These are phyloP conservation scores for Trachemys scripta DNA, from an alignment of 2,113 vertebrate genomes.

Conservation along the genomic window DNA sequence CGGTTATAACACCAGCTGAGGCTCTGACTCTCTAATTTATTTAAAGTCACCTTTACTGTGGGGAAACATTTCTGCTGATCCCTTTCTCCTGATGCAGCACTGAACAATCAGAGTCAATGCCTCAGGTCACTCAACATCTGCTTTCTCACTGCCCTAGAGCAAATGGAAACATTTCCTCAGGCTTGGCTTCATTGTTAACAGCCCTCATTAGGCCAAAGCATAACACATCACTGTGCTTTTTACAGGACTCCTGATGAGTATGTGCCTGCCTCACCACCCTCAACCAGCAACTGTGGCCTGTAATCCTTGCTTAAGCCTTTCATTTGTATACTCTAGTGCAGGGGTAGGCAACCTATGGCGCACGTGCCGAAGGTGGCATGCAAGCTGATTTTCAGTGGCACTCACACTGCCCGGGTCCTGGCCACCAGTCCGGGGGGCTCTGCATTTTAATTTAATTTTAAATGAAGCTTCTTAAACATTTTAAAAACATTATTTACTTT, in stretches of 20 bases:
- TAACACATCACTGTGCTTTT: background rate
- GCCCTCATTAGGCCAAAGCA: conserved; percentile 40
- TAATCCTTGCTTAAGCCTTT: conserved; percentile 25
- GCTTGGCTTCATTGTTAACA: background rate
- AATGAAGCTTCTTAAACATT: too few relatives aligned
- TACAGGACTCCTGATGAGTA: background rate
- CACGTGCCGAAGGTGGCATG: too few relatives aligned
- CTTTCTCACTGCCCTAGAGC: conserved; percentile 1
- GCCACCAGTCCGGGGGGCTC: too few relatives aligned
- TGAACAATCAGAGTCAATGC: background rate
- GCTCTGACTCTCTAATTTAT: background rate
- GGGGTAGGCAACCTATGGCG: too few relatives aligned
- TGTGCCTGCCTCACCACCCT: background rate
- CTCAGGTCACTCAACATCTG: conserved; percentile 46
- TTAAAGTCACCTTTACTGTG: background rate
- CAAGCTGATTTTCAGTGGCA: too few relatives aligned
- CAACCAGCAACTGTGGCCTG: background rate
- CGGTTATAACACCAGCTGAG: background rate
- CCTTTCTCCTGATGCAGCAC: background rate
- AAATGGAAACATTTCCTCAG: conserved; percentile 36
- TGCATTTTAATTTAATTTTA: too few relatives aligned
- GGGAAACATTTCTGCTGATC: background rate
- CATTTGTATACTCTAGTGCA: conserved; percentile 1
- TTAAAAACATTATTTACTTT: too few relatives aligned
- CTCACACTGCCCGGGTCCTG: too few relatives aligned